A percentile compares a stretch with the other conserved stretches of the same genome.
These are phyloP conservation scores for Dipodomys ordii DNA, from an alignment of 2,113 vertebrate genomes.

Conservation along the genomic window DNA sequence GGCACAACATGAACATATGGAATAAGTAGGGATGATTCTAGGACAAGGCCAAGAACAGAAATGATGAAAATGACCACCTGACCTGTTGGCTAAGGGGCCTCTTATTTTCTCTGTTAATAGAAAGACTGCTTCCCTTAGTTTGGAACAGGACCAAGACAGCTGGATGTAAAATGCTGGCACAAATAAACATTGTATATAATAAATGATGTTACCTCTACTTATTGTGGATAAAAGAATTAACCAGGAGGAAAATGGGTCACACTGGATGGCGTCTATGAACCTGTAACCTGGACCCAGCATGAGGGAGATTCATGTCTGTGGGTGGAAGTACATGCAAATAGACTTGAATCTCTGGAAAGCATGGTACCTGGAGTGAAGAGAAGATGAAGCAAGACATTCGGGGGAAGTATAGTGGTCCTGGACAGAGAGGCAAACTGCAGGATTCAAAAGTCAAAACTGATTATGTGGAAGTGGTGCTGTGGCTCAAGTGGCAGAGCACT, in stretches of 20 bases:
- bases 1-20: not conserved
- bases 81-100: slow-evolving; percentile 22
- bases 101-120: slow-evolving; percentile 52
- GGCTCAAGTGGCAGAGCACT: too few species aligned
- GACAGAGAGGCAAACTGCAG: not conserved
- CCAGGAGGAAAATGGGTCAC: not conserved
- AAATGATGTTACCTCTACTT: not conserved
- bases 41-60: slow-evolving; percentile 25
- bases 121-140: not conserved
- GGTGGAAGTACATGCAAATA: not conserved
- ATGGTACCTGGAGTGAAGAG: not conserved
- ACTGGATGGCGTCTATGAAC: not conserved
- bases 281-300: not conserved
- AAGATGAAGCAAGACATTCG: not conserved
- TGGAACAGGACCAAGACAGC: not conserved
- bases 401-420: not conserved
- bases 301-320: not conserved
- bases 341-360: not conserved
- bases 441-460: not conserved
- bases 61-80: slow-evolving; percentile 36
- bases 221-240: not conserved
- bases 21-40: slow-evolving; percentile 28
- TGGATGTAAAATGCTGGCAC: not conserved
- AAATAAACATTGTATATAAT: not conserved
- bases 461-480: not conserved